Evolutionary conservation across 1,140 invertebrate species (phyloP), one percentile per base, ranked within the genome.

Genomic region (Bathynomus jamesi): DNA sequence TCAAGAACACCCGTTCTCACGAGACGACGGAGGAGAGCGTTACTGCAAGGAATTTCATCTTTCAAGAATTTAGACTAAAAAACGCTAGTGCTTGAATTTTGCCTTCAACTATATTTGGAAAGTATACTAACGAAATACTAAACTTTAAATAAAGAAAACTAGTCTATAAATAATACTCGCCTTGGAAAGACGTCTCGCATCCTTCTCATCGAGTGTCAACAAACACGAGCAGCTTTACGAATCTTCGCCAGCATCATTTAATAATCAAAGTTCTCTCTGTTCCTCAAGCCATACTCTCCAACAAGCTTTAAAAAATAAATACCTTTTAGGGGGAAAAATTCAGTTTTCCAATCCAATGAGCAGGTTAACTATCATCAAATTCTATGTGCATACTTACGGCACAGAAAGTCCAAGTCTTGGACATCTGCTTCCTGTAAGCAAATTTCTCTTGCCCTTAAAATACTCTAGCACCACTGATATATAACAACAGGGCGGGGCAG

Each of bases 201-300:
- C 97, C 83, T 99, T 99, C 83, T 99, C 97, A 83, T 99, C 98
- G 4, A 99, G 85, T 17, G 97, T 99, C 27, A 99, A 88, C 81
- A 99, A 84, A 99, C 96, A 87, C 98, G 89, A 82, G 98, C 98
- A 85, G 96, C 96, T 85, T 99, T 99, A 84, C 98, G 93, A 82
- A 99, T 99, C 82, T 99, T 98, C 31, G 97, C 97, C 70, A 99
- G 84, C 60, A 94, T 95, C 83, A 95, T 98, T 82, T 99, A 99
- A 96, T 76, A 97, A 87, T 97, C 98, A 99, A 73, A 99, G 95
- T 85, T 99, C 98, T 80, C 96, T 90, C 83, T 99, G 85, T 99
- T 99, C 75, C 96, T 87, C 1, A 99, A 88, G 84, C 98, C 98
- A 87, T 96, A 99, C 83, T 99, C 94, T 80, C 98, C 98, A 80